These are phyloP conservation scores for Gavia stellata DNA, from an alignment of 2,113 vertebrate species.

Conservation along the genomic window DNA sequence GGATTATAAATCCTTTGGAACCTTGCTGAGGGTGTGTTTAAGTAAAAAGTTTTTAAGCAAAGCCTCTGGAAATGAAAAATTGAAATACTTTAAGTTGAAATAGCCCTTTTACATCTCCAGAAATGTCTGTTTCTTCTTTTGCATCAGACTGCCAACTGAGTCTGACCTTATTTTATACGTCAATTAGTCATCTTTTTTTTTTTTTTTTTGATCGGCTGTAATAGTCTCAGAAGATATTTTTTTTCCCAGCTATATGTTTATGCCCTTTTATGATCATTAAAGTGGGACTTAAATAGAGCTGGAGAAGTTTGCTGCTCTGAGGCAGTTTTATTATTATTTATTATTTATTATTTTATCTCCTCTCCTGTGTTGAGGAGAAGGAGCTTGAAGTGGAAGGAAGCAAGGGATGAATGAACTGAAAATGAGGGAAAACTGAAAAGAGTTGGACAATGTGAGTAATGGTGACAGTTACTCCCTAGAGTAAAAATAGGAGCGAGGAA, in stretches of 20 bases:
- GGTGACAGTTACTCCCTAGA: neutral
- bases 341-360: too few species aligned
- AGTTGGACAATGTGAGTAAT: neutral
- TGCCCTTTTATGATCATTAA: neutral
- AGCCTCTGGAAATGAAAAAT: neutral
- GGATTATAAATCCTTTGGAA: neutral
- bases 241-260: neutral
- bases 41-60: neutral
- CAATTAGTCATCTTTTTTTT: neutral
- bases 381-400: conserved; percentile 1
- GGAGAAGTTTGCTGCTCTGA: neutral
- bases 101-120: neutral
- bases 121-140: conserved; percentile 7
- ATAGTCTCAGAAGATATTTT: neutral
- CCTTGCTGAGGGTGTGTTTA: neutral
- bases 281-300: conserved; percentile 1
- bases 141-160: neutral
- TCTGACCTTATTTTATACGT: neutral
- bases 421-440: conserved; percentile 2
- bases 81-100: neutral
- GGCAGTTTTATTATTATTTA: neutral
- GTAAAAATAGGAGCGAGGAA: neutral
- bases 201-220: neutral
- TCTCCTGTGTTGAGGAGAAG: neutral
- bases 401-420: neutral